Evolutionary conservation across 2,888 invertebrate species (phyloP).

Genomic region (Eupithecia vulgata): DNA sequence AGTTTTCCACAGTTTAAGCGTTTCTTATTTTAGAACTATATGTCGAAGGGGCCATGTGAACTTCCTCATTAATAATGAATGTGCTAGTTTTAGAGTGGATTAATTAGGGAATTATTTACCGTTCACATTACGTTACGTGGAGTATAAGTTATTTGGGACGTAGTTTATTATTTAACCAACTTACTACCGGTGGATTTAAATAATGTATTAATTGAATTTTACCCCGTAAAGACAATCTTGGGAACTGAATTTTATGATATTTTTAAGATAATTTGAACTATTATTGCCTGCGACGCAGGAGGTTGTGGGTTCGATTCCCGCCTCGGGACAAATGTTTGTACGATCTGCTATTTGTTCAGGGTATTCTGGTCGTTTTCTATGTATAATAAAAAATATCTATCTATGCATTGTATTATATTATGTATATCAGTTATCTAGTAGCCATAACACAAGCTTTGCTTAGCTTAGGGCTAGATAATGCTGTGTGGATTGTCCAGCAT

Average conservation of each 20-base stretch:
- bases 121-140: conserved; percentile 26
- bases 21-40: background rate
- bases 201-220: conserved; percentile 43
- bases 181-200: conserved; percentile 36
- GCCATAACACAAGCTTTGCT: no score
- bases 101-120: conserved; percentile 50
- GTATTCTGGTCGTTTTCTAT: no score
- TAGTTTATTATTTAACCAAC: conserved; percentile 42
- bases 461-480: no score
- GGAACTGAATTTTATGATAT: background rate
- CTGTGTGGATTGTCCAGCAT: no score
- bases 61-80: background rate
- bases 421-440: no score
- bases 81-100: conserved; percentile 40
- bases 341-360: no score
- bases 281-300: no score
- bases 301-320: no score
- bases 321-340: no score
- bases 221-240: conserved; percentile 35
- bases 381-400: no score
- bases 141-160: conserved; percentile 27
- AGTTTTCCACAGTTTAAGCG: background rate
- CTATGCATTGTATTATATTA: no score
- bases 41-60: background rate
- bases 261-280: background rate